phyloP scores from a whole-genome alignment of 2,888 invertebrate species.

The Rhyacophila evoluta region DNA sequence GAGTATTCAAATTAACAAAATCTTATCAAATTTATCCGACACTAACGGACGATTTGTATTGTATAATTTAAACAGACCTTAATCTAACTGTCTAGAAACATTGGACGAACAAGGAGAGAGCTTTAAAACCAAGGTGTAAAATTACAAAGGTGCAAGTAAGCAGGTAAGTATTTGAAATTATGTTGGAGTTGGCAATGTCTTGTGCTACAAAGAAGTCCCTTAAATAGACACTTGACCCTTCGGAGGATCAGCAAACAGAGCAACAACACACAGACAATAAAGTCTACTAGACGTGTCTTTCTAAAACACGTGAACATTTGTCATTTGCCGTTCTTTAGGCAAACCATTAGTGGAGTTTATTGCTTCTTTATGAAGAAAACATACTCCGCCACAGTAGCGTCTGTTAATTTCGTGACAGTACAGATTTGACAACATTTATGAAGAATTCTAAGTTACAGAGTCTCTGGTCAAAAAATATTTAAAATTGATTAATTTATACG shows the following conservation, averaged over 20 bases:
- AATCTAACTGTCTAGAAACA: background rate
- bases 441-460: too few relatives aligned
- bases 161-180: constrained; percentile 1
- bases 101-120: background rate
- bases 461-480: too few relatives aligned
- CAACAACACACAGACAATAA: background rate
- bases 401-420: too few relatives aligned
- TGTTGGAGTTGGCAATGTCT: background rate
- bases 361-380: background rate
- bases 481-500: too few relatives aligned
- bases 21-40: background rate
- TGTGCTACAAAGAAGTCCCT: background rate
- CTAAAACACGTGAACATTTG: constrained; percentile 1
- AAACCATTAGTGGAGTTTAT: background rate
- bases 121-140: background rate
- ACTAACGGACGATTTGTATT: background rate
- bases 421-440: too few relatives aligned
- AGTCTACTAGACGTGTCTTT: background rate
- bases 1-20: background rate
- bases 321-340: background rate
- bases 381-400: background rate
- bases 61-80: background rate
- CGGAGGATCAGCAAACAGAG: constrained; percentile 7
- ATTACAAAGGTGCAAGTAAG: constrained; percentile 5
- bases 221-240: constrained; percentile 2